Conservation (phyloP, 2,113 vertebrate genomes). For the Speoplatyrhinus poulsoni region DNA sequence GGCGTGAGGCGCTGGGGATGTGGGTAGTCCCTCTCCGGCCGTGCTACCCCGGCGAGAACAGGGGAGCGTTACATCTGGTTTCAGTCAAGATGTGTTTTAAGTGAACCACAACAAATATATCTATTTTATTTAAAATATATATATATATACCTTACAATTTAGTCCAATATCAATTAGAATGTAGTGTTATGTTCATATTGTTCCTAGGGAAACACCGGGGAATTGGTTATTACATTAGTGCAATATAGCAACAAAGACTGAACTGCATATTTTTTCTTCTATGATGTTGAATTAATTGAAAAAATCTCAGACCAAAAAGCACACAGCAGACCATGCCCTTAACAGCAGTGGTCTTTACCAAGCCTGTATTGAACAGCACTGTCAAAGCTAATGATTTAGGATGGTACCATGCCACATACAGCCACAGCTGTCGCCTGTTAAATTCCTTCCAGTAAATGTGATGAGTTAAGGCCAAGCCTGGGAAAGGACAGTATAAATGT, state of each 20-base stretch:
- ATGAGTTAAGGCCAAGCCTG: conserved; percentile 49
- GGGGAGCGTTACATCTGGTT: too few relatives aligned
- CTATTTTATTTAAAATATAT: conserved; percentile 3
- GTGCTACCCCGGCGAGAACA: too few relatives aligned
- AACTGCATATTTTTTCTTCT: background rate
- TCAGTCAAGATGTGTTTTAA: background rate
- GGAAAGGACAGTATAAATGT: conserved; percentile 59
- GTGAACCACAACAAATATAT: conserved; percentile 36
- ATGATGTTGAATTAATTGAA: background rate
- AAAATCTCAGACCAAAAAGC: conserved; percentile 11
- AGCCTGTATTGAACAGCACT: conserved; percentile 32
- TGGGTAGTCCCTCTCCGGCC: too few relatives aligned
- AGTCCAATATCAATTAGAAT: too few relatives aligned
- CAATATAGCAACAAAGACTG: background rate
- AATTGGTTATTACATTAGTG: background rate
- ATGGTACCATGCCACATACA: conserved; percentile 35
- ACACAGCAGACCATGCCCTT: background rate
- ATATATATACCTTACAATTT: conserved; percentile 17
- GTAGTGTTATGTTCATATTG: background rate
- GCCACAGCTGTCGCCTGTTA: conserved; percentile 71
- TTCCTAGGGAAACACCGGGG: background rate
- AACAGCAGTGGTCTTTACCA: background rate
- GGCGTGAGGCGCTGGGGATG: too few relatives aligned
- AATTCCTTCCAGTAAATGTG: conserved; percentile 68
- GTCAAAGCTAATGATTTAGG: conserved; percentile 67